Conservation (phyloP, 2,888 invertebrate species). For the Netelia melanura region DNA sequence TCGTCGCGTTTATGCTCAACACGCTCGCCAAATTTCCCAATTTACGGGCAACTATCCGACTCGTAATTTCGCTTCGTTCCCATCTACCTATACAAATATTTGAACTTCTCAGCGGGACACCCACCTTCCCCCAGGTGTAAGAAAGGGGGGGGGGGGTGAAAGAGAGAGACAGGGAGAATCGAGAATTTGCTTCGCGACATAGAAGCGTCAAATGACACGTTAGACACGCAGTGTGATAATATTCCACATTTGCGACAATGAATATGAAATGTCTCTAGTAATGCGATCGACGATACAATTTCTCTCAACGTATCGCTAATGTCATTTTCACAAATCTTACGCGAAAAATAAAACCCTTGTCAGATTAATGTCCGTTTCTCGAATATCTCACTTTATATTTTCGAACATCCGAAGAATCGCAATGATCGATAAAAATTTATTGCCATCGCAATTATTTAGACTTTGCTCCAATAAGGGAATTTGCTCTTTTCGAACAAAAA, state of each 20-base stretch:
- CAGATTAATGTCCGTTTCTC: no score
- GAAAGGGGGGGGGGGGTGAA: slow-evolving; percentile 14
- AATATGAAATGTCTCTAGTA: neutral
- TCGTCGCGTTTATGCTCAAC: slow-evolving; percentile 24
- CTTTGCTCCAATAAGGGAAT: no score
- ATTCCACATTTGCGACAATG: neutral
- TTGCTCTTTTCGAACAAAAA: no score
- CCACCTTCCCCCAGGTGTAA: neutral
- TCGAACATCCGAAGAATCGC: no score
- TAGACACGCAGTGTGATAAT: neutral
- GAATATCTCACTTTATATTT: no score
- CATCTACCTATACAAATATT: slow-evolving; percentile 38
- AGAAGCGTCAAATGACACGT: neutral
- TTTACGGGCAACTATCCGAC: slow-evolving; percentile 31
- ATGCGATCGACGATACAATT: no score
- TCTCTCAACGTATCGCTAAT: no score
- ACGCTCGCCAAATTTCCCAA: slow-evolving; percentile 35
- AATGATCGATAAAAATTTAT: no score
- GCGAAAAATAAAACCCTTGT: no score
- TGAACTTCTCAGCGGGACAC: neutral
- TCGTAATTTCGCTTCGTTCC: neutral
- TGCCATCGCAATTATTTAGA: no score
- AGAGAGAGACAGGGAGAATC: slow-evolving; percentile 22
- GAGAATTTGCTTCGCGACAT: slow-evolving; percentile 30
- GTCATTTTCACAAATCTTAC: no score